Base-by-base conservation (phyloP, 2,113 vertebrate species). In the Brachirus orientalis region DNA sequence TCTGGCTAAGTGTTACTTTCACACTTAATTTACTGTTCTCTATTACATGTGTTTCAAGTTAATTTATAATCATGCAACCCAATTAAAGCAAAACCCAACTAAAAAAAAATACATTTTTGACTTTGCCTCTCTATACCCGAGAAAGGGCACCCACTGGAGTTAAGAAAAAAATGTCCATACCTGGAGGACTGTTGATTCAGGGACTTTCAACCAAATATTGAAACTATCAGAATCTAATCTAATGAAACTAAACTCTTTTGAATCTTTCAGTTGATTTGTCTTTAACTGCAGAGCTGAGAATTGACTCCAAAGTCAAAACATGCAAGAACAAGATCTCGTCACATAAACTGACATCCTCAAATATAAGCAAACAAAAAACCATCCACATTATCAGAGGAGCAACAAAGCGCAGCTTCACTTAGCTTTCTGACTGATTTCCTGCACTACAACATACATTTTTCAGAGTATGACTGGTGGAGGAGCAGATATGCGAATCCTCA, bases 391-490 rank as follows among this genome's bases (percentile, higher is more conserved):
- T 8, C 17, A n/a, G n/a, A n/a, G n/a, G n/a, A n/a, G n/a, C n/a
- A n/a, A n/a, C n/a, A n/a, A n/a, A n/a, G n/a, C n/a, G n/a, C n/a
- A 2, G 5, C 36, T 14, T 16, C 8, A 41, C 6, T 28, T 28
- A 4, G 28, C 28, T 28, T 28, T 28, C 28, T 18, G 16, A 45
- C 4, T 16, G 14, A 45, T 35, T 28, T 28, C 12, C 45, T n/a
- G 44, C 17, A 6, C 48, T 91, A 87, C 63, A 17, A 8, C 11
- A 1, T 18, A 45, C 1, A 45, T 63, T 40, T 73, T 28, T 28
- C 86, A 95, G 96, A 95, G 79, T 90, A 88, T 38, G 85, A 87
- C 20, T 73, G 87, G 33, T 94, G 94, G 95, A 95, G 89, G 90
- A 88, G 78, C 61, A 94, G 92, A 86, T 35, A 82, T 65, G 69